Evolutionary conservation across 2,113 vertebrate genomes (phyloP).

Genomic region (Hemichromis elongatus): DNA sequence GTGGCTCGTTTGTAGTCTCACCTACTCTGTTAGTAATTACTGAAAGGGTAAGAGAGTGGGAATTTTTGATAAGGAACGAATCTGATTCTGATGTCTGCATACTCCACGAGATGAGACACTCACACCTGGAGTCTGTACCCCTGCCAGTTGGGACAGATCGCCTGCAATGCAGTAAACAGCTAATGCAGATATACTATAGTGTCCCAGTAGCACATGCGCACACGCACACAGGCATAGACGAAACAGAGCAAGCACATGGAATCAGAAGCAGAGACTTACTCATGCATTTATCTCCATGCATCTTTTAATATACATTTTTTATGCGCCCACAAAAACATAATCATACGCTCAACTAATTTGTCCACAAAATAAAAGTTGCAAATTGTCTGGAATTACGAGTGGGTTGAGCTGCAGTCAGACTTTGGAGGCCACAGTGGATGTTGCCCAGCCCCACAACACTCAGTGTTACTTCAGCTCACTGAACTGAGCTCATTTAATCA

Average conservation of each 20-base stretch:
- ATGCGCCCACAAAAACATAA: background rate
- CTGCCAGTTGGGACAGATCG: conserved; percentile 27
- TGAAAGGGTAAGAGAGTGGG: background rate
- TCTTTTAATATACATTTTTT: background rate
- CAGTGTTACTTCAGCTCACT: background rate
- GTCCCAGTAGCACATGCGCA: background rate
- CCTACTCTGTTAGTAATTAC: conserved; percentile 13
- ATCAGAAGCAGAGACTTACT: background rate
- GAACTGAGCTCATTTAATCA: background rate
- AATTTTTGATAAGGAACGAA: background rate
- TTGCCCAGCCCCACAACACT: background rate
- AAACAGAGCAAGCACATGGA: background rate
- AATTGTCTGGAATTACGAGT: background rate
- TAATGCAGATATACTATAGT: conserved; percentile 30
- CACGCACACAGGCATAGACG: background rate
- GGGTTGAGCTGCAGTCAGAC: background rate
- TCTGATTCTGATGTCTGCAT: conserved; percentile 10
- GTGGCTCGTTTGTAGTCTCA: conserved; percentile 10
- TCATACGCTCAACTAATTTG: background rate
- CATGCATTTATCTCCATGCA: background rate
- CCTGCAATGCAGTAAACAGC: conserved; percentile 59
- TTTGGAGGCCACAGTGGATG: background rate
- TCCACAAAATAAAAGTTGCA: background rate
- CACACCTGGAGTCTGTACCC: conserved; percentile 4
- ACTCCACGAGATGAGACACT: background rate